phyloP scores from a whole-genome alignment of 1,140 invertebrate genomes.

The Heterodera schachtii region DNA sequence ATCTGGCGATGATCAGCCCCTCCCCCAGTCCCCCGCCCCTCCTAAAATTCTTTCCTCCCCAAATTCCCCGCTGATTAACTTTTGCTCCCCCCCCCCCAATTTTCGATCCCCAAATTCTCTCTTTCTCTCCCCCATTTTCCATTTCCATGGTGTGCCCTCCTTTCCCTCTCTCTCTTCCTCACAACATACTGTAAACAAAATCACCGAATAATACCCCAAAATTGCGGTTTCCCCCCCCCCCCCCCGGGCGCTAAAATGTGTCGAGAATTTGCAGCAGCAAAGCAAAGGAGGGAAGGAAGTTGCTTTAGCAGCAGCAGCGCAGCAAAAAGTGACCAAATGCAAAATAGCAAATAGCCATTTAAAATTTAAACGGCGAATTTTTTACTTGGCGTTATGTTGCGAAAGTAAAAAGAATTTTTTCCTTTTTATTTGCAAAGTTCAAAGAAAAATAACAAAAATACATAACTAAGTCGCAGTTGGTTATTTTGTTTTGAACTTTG shows the following conservation, averaged over 20 bases:
- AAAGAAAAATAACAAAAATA: neutral
- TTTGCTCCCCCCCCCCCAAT: constrained; percentile 10
- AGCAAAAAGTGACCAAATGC: no score
- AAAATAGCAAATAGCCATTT: no score
- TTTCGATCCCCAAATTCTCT: constrained; percentile 3
- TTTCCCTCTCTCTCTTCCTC: constrained; percentile 3
- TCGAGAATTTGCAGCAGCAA: no score
- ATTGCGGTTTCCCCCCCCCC: neutral
- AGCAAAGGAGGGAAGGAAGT: no score
- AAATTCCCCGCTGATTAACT: constrained; percentile 16
- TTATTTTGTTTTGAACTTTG: no score
- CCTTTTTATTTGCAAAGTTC: neutral
- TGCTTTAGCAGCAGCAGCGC: no score
- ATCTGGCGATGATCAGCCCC: neutral
- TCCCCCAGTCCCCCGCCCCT: no score
- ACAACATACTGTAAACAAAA: neutral
- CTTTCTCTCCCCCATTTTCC: constrained; percentile 10
- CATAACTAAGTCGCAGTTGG: no score
- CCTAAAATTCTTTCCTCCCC: no score
- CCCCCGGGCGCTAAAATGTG: neutral
- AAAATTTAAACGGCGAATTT: neutral
- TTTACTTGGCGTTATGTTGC: neutral
- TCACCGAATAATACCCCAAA: neutral
- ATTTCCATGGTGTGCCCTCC: neutral
- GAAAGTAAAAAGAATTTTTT: neutral